phyloP scores from a whole-genome alignment of 2,797 vertebrate genomes.

The Perdix hodgsoniae region DNA sequence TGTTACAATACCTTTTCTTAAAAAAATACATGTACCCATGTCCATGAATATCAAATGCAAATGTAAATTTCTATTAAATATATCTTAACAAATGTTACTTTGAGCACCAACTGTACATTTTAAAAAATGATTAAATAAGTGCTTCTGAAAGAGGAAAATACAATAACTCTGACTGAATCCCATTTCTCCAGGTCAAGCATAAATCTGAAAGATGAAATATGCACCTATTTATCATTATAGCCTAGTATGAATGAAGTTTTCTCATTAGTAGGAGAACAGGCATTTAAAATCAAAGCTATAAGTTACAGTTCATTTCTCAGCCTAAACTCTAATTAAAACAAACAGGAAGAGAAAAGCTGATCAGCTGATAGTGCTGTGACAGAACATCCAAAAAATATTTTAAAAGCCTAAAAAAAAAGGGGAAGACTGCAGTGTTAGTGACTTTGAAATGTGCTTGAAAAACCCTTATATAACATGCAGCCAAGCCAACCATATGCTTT shows the following conservation, averaged over 20 bases:
- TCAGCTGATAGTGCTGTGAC: neutral
- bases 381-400: neutral
- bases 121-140: slow-evolving; percentile 84
- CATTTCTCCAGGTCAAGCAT: slow-evolving; percentile 63
- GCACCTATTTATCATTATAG: slow-evolving; percentile 43
- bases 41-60: slow-evolving; percentile 84
- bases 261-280: slow-evolving; percentile 25
- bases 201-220: slow-evolving; percentile 45
- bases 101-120: slow-evolving; percentile 84
- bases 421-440: slow-evolving; percentile 3
- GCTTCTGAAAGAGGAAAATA: slow-evolving; percentile 80
- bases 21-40: slow-evolving; percentile 84
- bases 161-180: slow-evolving; percentile 56
- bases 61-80: slow-evolving; percentile 84
- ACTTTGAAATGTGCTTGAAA: slow-evolving; percentile 42
- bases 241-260: neutral
- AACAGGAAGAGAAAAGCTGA: neutral
- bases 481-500: slow-evolving; percentile 18
- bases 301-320: neutral
- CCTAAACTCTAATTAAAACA: slow-evolving; percentile 9
- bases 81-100: slow-evolving; percentile 82
- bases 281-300: slow-evolving; percentile 45
- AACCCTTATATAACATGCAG: slow-evolving; percentile 4
- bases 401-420: slow-evolving; percentile 18
- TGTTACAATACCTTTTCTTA: slow-evolving; percentile 83